Evolutionary conservation across 92 coral and sea anemone species (phyloP).

Genomic region (Umimayanthus kanabou): DNA sequence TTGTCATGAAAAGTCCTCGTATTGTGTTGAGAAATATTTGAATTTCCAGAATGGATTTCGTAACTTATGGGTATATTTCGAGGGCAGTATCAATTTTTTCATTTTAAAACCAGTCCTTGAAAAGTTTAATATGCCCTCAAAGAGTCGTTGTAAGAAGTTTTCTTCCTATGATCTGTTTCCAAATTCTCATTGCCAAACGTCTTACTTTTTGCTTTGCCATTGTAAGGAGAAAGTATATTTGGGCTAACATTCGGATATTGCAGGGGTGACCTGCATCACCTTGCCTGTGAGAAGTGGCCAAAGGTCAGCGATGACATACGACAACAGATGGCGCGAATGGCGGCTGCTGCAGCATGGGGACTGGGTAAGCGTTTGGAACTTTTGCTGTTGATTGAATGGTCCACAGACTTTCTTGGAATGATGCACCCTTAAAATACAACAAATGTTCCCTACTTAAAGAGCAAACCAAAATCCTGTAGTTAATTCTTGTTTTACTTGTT

Average conservation of each 20-base stretch:
- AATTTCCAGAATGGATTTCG: too few species aligned
- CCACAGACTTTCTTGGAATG: neutral
- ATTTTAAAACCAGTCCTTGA: too few species aligned
- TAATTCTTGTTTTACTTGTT: too few species aligned
- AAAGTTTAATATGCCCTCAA: too few species aligned
- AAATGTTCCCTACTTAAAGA: neutral
- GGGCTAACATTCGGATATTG: too few species aligned
- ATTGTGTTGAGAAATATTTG: too few species aligned
- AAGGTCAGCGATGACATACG: constrained; percentile 92
- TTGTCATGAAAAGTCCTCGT: too few species aligned
- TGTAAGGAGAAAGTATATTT: neutral
- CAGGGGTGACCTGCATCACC: constrained; percentile 95
- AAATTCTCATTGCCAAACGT: neutral
- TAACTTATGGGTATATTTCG: too few species aligned
- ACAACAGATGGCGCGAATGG: constrained; percentile 98
- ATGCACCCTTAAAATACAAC: neutral
- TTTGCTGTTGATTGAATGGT: neutral
- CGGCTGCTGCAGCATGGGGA: constrained; percentile 99
- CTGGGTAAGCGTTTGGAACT: constrained; percentile 56
- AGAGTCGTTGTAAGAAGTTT: too few species aligned
- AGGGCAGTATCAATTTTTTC: too few species aligned
- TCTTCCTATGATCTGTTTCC: neutral
- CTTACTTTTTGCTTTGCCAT: neutral
- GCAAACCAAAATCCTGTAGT: too few species aligned
- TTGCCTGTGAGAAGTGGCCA: constrained; percentile 98